phyloP scores from a whole-genome alignment of 2,888 invertebrate species.

The Trichogramma evanescens region DNA sequence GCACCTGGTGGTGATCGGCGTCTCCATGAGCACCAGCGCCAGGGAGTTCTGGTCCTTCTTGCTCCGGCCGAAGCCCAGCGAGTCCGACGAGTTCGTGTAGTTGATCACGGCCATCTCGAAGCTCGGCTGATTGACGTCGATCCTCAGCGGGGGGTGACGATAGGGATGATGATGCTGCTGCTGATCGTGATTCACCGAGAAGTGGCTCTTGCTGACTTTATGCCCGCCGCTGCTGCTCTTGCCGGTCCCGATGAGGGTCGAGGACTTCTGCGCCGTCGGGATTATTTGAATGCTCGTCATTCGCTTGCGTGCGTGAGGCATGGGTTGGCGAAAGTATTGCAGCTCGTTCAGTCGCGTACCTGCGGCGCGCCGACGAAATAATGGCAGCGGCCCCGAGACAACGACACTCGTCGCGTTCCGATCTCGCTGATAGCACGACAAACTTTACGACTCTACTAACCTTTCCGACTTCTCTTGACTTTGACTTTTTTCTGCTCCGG shows the following conservation, averaged over 20 bases:
- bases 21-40: no score
- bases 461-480: conserved; percentile 31
- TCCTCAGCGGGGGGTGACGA: neutral
- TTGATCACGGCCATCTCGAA: conserved; percentile 5
- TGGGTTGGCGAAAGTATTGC: conserved; percentile 28
- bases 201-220: neutral
- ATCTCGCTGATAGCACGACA: neutral
- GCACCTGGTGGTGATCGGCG: neutral
- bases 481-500: conserved; percentile 1
- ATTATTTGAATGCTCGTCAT: conserved; percentile 29
- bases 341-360: conserved; percentile 31
- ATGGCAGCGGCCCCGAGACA: no score
- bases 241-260: no score
- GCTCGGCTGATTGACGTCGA: conserved; percentile 6
- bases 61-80: neutral
- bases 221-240: neutral
- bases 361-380: conserved; percentile 1
- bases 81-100: neutral
- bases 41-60: no score
- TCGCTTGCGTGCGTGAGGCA: conserved; percentile 27
- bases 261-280: conserved; percentile 7
- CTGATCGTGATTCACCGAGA: neutral
- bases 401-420: neutral
- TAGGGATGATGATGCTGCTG: neutral
- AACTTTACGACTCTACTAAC: conserved; percentile 20